These are phyloP conservation scores for Ferdinandea cuprea DNA, from an alignment of 2,888 invertebrate species.

Conservation along the genomic window DNA sequence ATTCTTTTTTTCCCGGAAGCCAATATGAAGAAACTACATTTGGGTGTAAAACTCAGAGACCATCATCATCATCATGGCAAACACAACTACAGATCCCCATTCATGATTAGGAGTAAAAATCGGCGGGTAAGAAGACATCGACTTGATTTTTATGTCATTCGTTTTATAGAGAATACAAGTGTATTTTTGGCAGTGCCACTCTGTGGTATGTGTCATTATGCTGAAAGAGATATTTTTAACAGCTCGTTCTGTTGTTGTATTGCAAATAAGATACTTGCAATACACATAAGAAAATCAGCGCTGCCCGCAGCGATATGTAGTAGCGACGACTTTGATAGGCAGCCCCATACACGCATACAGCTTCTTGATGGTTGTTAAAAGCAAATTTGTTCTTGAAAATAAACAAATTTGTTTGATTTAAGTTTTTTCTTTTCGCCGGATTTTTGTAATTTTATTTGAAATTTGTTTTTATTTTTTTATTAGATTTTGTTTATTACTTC, in stretches of 20 bases:
- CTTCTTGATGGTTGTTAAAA: constrained; percentile 9
- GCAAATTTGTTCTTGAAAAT: constrained; percentile 52
- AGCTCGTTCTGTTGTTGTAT: constrained; percentile 75
- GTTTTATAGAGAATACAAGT: constrained; percentile 40
- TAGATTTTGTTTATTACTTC: too few species aligned
- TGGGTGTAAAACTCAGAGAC: constrained; percentile 77
- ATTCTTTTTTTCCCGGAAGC: neutral
- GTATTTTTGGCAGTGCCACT: constrained; percentile 47
- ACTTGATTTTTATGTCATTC: constrained; percentile 45
- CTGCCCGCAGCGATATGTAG: neutral
- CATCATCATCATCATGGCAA: constrained; percentile 75
- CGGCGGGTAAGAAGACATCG: constrained; percentile 80
- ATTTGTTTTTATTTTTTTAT: constrained; percentile 17
- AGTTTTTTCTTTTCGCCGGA: neutral
- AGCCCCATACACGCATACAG: neutral
- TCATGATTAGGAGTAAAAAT: constrained; percentile 78
- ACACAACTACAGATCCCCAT: constrained; percentile 78
- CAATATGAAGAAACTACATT: constrained; percentile 80
- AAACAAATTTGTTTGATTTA: constrained; percentile 35
- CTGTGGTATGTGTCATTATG: constrained; percentile 67
- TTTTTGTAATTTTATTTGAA: constrained; percentile 3
- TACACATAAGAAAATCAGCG: constrained; percentile 25
- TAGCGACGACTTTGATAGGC: constrained; percentile 15
- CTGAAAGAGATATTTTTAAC: constrained; percentile 78
- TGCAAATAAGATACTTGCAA: constrained; percentile 52